Evolutionary conservation across 1,140 invertebrate species (phyloP).

Genomic region (Drosophila albomicans): DNA sequence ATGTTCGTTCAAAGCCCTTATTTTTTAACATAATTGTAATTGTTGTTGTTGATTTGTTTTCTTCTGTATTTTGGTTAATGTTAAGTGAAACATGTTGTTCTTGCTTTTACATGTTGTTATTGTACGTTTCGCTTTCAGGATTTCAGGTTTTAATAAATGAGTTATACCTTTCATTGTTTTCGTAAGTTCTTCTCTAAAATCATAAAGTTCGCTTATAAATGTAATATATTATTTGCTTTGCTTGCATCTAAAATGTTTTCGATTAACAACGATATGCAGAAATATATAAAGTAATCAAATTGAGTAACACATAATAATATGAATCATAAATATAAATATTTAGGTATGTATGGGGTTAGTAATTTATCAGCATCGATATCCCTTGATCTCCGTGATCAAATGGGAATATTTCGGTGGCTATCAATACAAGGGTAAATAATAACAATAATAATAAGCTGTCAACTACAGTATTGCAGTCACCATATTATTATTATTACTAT

Average conservation of each 20-base stretch:
- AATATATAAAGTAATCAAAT: slow-evolving; percentile 58
- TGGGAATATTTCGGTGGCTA: slow-evolving; percentile 16
- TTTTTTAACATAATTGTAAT: slow-evolving; percentile 26
- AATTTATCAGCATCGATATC: slow-evolving; percentile 2
- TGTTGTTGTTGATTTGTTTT: slow-evolving; percentile 60
- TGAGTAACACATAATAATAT: slow-evolving; percentile 69
- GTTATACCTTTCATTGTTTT: slow-evolving; percentile 36
- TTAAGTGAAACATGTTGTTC: slow-evolving; percentile 49
- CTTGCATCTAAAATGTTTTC: slow-evolving; percentile 51
- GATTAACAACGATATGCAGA: slow-evolving; percentile 78
- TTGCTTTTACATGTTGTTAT: slow-evolving; percentile 37
- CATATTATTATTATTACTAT: slow-evolving; percentile 18
- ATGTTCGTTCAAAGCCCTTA: slow-evolving; percentile 60
- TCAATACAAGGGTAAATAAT: slow-evolving; percentile 21
- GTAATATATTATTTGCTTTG: slow-evolving; percentile 42
- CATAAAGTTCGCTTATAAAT: slow-evolving; percentile 44
- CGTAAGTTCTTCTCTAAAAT: slow-evolving; percentile 28
- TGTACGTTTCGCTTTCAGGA: slow-evolving; percentile 39
- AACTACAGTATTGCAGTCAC: slow-evolving; percentile 42
- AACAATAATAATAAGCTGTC: slow-evolving; percentile 38
- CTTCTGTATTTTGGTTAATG: slow-evolving; percentile 57
- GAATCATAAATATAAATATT: slow-evolving; percentile 56
- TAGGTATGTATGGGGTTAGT: slow-evolving; percentile 43
- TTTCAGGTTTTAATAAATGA: slow-evolving; percentile 41
- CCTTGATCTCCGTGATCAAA: slow-evolving; percentile 3